Conservation (phyloP, 1,140 invertebrate species). For the Druon quercuslanigerum region DNA sequence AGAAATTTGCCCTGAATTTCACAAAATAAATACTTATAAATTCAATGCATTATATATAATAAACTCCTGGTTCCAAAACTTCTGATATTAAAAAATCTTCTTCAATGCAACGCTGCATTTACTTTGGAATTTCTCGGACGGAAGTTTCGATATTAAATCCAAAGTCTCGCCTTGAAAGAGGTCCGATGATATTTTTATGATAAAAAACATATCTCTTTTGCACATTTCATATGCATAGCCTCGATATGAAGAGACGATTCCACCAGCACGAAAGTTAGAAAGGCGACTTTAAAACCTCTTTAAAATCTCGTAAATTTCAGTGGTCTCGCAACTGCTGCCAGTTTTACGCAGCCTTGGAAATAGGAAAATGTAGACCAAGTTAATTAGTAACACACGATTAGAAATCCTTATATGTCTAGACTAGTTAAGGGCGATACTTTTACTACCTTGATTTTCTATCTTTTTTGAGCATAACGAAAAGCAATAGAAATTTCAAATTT, state of each 20-base stretch:
- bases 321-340: neutral
- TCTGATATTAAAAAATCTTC: too few species aligned
- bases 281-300: neutral
- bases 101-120: too few species aligned
- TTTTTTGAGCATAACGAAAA: too few species aligned
- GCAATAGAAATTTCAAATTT: too few species aligned
- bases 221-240: slow-evolving; percentile 1
- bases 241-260: neutral
- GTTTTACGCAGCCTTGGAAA: neutral
- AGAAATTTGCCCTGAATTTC: too few species aligned
- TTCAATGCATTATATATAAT: too few species aligned
- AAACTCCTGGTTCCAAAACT: too few species aligned
- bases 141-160: neutral
- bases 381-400: neutral
- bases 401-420: too few species aligned
- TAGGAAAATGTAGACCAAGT: neutral
- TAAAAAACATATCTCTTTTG: neutral
- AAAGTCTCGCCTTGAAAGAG: neutral
- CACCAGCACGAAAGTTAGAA: neutral
- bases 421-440: too few species aligned
- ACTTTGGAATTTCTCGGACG: neutral
- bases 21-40: too few species aligned
- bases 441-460: too few species aligned
- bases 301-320: neutral
- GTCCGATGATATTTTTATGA: neutral